Conservation (phyloP, 1,140 invertebrate species). For the Glomeris maerens region DNA sequence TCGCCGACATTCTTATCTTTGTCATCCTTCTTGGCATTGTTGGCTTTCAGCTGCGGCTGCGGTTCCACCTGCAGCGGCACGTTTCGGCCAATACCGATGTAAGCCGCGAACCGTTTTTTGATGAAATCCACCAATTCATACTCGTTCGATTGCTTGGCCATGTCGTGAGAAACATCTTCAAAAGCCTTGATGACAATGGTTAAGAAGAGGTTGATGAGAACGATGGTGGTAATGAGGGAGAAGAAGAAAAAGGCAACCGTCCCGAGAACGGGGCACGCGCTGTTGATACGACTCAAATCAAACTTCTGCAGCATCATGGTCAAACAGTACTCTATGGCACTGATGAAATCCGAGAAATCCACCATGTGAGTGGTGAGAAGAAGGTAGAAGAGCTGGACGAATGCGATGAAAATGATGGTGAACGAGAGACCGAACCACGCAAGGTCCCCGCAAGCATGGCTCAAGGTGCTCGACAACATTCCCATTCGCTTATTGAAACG, state of each 20-base stretch:
- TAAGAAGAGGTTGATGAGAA: conserved; percentile 42
- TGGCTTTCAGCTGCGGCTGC: background rate
- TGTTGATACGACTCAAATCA: conserved; percentile 35
- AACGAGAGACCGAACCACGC: conserved; percentile 31
- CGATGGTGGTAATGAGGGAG: conserved; percentile 36
- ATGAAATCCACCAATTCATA: conserved; percentile 27
- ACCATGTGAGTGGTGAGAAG: conserved; percentile 31
- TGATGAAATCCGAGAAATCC: conserved; percentile 36
- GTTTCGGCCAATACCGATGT: conserved; percentile 15
- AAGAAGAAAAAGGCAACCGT: conserved; percentile 39
- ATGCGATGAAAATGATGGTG: conserved; percentile 28
- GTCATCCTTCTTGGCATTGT: conserved; percentile 1
- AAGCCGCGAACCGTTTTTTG: conserved; percentile 19
- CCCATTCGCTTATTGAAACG: conserved; percentile 39
- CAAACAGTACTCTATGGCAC: conserved; percentile 35
- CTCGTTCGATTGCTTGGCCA: conserved; percentile 23
- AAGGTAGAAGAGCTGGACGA: conserved; percentile 37
- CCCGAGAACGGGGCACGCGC: conserved; percentile 31
- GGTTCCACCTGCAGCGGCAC: background rate
- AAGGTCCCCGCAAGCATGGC: conserved; percentile 29
- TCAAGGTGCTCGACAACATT: conserved; percentile 27
- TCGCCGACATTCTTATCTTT: conserved; percentile 16
- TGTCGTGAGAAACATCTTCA: conserved; percentile 25
- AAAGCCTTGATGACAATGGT: conserved; percentile 42
- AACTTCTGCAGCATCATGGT: conserved; percentile 42